Base-by-base conservation (phyloP, 2,113 vertebrate genomes). In the Austrofundulus limnaeus region DNA sequence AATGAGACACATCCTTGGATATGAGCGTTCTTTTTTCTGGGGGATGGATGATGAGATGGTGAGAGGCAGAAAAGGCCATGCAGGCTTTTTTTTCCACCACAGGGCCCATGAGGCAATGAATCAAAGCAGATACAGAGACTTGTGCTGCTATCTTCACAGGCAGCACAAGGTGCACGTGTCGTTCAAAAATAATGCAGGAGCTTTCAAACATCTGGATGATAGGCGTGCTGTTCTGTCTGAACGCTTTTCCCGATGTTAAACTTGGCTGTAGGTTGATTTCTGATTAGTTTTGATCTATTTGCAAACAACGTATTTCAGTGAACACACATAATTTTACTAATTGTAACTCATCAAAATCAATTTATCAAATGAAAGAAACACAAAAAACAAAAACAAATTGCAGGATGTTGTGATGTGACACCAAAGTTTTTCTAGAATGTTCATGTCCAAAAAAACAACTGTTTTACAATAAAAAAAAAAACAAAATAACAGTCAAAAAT, bases 1-100 rank as follows among this genome's bases (percentile, higher is more conserved):
- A 78, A 84, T 80, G 73, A 82, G 81, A 82, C 81, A 77, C 67
- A 78, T 85, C 78, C 68, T 85, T 78, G 73, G 79, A 85, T 54
- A 57, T 23, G 3, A 10, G 50, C 63, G 56, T 64, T 78, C 61
- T 24, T 25, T 39, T 8, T n/a, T n/a, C n/a, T n/a, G n/a, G 47
- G 72, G 74, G 78, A 72, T 64, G 73, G 79, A 75, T n/a, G 54
- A 58, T 39, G 58, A 14, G 25, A 60, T 53, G 55, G 46, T 46
- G 50, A 39, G 65, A 77, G 77, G 75, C 31, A 2, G 43, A 79
- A 2, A 43, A 79, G 73, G 71, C 63, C 47, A 56, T 75, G 31
- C 70, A 56, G 77, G 31, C 70, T 81, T 39, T 61, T 70, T 41
- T n/a, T n/a, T n/a, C n/a, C n/a, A n/a, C 47, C 62, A 46, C 60